A percentile compares a stretch with the other conserved stretches of the same genome.
Conservation (phyloP, 1,140 invertebrate genomes). For the Danaus melanippus region DNA sequence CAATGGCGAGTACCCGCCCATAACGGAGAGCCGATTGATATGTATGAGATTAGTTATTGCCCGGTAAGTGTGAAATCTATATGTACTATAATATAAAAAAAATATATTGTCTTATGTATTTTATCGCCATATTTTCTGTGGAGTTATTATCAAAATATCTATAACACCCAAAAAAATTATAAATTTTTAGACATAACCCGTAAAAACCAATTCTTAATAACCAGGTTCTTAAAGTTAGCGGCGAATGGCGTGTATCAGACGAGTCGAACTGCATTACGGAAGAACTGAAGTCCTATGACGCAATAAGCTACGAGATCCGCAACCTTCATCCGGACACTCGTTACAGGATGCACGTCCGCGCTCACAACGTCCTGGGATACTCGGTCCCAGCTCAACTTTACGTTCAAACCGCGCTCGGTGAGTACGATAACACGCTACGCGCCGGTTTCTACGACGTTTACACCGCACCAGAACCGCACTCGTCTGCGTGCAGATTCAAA, state of each 20-base stretch:
- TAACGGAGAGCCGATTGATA: conserved; percentile 90
- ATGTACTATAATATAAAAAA: too few relatives aligned
- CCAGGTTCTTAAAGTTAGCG: conserved; percentile 73
- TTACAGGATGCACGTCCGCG: conserved; percentile 87
- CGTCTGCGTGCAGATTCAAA: conserved; percentile 27
- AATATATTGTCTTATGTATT: too few relatives aligned
- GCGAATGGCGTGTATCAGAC: conserved; percentile 75
- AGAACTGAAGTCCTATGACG: conserved; percentile 73
- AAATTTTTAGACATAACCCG: background rate
- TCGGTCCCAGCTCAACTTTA: conserved; percentile 81
- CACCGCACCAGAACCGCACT: conserved; percentile 50
- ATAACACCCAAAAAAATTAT: too few relatives aligned
- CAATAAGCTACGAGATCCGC: conserved; percentile 77
- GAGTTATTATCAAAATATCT: too few relatives aligned
- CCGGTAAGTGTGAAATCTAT: conserved; percentile 74
- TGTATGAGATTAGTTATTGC: conserved; percentile 86
- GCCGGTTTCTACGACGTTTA: conserved; percentile 70
- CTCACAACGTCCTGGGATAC: conserved; percentile 87
- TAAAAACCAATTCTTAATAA: conserved; percentile 6
- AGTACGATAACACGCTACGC: conserved; percentile 72
- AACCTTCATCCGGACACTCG: conserved; percentile 81
- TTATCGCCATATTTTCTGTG: too few relatives aligned
- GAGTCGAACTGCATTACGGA: conserved; percentile 74
- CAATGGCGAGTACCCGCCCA: conserved; percentile 87
- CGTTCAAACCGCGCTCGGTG: conserved; percentile 89